phyloP scores from a whole-genome alignment of 2,113 vertebrate species.

The Ailurus styani region DNA sequence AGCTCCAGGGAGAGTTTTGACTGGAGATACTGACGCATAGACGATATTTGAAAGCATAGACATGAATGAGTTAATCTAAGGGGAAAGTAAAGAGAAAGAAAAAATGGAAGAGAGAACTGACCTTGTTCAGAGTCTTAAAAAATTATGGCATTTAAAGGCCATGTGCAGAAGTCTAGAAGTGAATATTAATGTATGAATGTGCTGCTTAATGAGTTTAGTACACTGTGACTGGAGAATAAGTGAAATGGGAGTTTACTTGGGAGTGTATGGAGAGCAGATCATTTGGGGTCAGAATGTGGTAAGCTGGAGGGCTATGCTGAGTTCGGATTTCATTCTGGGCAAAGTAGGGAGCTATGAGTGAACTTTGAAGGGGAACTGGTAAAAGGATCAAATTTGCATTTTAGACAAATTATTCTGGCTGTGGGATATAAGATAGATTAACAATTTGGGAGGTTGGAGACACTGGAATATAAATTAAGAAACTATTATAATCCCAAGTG shows the following conservation, averaged over 20 bases:
- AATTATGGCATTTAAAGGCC: not conserved
- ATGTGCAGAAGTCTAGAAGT: not conserved
- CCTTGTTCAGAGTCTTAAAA: not conserved
- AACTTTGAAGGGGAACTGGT: constrained; percentile 9
- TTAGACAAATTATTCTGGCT: constrained; percentile 58
- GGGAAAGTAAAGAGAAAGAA: not conserved
- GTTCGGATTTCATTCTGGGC: constrained; percentile 45
- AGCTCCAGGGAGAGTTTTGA: not conserved
- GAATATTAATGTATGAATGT: not conserved
- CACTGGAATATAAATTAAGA: constrained; percentile 61
- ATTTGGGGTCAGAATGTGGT: constrained; percentile 40
- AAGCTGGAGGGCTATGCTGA: not conserved
- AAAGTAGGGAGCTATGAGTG: constrained; percentile 23
- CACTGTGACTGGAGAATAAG: not conserved
- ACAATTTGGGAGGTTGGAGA: constrained; percentile 15
- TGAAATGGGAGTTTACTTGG: not conserved
- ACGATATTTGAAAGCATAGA: not conserved
- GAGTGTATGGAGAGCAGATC: not conserved
- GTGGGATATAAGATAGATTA: constrained; percentile 15
- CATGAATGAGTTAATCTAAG: not conserved
- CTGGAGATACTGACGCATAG: not conserved
- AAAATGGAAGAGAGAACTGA: not conserved
- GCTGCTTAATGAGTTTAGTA: not conserved
- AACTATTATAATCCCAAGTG: constrained; percentile 36
- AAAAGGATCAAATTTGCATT: constrained; percentile 52